These are phyloP conservation scores for Coelopa pilipes DNA, from an alignment of 2,888 invertebrate genomes.

Conservation along the genomic window DNA sequence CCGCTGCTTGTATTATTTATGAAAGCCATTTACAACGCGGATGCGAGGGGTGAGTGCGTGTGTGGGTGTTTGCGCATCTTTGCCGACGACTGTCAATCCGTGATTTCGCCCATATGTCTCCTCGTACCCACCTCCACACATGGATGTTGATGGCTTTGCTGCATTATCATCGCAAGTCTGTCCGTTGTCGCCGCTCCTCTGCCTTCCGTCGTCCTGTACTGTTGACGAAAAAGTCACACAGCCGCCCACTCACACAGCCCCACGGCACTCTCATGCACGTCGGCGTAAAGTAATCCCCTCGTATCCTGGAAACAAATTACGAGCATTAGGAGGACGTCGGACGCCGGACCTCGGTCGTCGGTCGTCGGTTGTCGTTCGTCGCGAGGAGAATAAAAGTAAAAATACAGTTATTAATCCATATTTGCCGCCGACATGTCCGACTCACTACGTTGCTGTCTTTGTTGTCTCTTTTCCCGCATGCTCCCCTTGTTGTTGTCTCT, in stretches of 20 bases:
- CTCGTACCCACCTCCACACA: not conserved
- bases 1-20: not conserved
- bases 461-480: constrained; percentile 17
- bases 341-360: too few species aligned
- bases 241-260: not conserved
- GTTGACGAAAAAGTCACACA: constrained; percentile 13
- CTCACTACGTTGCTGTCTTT: not conserved
- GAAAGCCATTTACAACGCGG: too few species aligned
- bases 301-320: constrained; percentile 27
- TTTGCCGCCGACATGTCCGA: constrained; percentile 30
- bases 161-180: not conserved
- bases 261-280: not conserved
- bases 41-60: too few species aligned
- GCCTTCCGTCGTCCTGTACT: not conserved
- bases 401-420: constrained; percentile 39
- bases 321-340: constrained; percentile 10
- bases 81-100: constrained; percentile 8
- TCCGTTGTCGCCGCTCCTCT: not conserved
- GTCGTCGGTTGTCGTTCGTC: not conserved
- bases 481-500: constrained; percentile 18
- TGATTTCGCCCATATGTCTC: constrained; percentile 16
- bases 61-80: not conserved
- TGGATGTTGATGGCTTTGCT: not conserved
- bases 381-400: constrained; percentile 19
- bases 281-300: constrained; percentile 16